phyloP scores from a whole-genome alignment of 2,113 vertebrate genomes.

The Falco punctatus region DNA sequence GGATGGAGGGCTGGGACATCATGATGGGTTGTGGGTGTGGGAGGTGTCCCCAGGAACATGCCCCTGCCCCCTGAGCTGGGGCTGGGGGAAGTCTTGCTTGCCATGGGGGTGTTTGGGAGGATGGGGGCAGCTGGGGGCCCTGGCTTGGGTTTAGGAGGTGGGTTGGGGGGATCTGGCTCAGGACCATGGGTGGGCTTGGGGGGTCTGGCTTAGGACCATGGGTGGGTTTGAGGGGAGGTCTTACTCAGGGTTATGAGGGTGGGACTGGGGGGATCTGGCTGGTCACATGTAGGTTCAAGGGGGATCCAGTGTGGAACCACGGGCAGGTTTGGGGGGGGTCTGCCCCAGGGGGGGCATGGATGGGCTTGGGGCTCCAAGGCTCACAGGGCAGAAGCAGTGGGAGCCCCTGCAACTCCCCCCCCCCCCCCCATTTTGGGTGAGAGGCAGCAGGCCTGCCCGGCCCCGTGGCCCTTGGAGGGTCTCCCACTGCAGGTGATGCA shows the following conservation, averaged over 20 bases:
- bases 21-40: fast-evolving
- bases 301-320: background rate
- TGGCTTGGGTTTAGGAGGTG: background rate
- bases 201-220: background rate
- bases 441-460: background rate
- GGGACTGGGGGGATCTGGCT: background rate
- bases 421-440: background rate
- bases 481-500: background rate
- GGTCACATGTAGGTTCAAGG: background rate
- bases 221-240: background rate
- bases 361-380: background rate
- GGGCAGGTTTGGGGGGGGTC: background rate
- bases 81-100: too few species aligned
- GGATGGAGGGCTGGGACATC: background rate
- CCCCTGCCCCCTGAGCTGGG: background rate
- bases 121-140: too few species aligned
- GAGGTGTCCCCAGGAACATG: background rate
- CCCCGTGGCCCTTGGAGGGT: background rate
- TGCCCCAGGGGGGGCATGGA: too few species aligned
- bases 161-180: background rate
- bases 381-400: background rate
- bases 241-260: background rate
- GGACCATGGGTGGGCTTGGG: background rate
- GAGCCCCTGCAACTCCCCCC: too few species aligned
- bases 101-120: too few species aligned